phyloP scores from a whole-genome alignment of 2,113 vertebrate species.

The Campylomormyrus numenius region DNA sequence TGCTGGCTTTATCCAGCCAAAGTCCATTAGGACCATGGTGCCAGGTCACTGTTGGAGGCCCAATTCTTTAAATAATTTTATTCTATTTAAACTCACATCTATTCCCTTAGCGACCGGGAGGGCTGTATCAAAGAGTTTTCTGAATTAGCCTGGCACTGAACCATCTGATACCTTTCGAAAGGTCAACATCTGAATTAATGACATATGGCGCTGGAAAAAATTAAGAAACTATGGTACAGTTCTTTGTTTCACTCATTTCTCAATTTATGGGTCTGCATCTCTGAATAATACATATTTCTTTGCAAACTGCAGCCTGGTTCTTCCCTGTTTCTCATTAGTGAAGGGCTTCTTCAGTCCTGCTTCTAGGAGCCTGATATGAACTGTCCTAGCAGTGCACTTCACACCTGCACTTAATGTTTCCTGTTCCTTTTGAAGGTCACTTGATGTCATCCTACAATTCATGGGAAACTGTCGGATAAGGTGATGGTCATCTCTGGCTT shows the following conservation, averaged over 20 bases:
- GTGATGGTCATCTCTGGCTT: background rate
- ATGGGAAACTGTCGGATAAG: background rate
- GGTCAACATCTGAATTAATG: background rate
- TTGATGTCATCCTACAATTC: background rate
- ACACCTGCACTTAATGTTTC: background rate
- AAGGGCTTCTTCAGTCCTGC: too few species aligned
- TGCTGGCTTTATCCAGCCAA: background rate
- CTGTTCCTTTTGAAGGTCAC: background rate
- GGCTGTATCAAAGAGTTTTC: background rate
- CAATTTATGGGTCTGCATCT: too few species aligned
- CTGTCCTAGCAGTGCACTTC: background rate
- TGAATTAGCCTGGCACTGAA: background rate
- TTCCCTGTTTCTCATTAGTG: too few species aligned
- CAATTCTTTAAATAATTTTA: background rate
- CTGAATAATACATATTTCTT: too few species aligned
- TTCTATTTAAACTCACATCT: background rate
- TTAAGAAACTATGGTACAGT: too few species aligned
- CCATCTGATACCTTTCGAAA: background rate
- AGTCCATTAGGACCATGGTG: background rate
- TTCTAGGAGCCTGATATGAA: background rate
- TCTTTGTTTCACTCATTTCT: too few species aligned
- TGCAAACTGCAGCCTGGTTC: too few species aligned
- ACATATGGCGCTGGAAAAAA: background rate
- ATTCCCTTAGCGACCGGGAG: background rate
- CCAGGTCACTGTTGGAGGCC: background rate